Evolutionary conservation across 2,888 invertebrate species (phyloP), one percentile per base, ranked within the genome.

Genomic region (Eupeodes latifasciatus): DNA sequence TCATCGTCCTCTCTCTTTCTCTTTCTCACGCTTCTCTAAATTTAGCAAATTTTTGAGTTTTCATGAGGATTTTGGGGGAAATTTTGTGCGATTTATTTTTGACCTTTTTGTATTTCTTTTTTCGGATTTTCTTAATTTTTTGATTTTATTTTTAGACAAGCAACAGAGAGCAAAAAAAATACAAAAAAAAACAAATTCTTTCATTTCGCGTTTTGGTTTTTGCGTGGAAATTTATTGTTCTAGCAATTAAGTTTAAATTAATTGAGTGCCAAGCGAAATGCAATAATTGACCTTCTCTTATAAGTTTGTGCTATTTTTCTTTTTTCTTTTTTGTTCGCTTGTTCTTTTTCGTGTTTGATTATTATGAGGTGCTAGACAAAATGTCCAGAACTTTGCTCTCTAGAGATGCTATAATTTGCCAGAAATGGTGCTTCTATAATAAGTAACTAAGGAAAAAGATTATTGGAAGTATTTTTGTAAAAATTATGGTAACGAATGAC

Each of bases 281-380:
- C 91, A 92, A 91, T 92, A 92, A 91, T 92, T 91, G 92, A 92
- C 92, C 92, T 92, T 92, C 92, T 86, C 47, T 90, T 89, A 27
- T 27, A 80, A 84, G 85, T 90, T 90, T 87, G 85, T 89, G 6
- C 12, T 27, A 27, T 27, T 57, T 16, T 44, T 19, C 4, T 62
- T 16, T 36, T 34, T 12, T 12, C 6, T 44, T 62, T 9, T 14
- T 14, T 12, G 12, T 44, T 49, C 3, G 27, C 27, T 40, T 40
- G 40, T 40, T 40, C 40, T 40, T 40, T 5, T 40, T 40, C 27
- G 27, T 44, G 19, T 44, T 47, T 81, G 47, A 61, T 69, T 64
- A 64, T 71, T 71, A 76, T 72, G 83, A 85, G 89, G 89, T 85
- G 90, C 81, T 90, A 91, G 91, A 91, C 91, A 91, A 90, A 85